Evolutionary conservation across 2,888 invertebrate species (phyloP).

Genomic region (Drosophila infuscata): DNA sequence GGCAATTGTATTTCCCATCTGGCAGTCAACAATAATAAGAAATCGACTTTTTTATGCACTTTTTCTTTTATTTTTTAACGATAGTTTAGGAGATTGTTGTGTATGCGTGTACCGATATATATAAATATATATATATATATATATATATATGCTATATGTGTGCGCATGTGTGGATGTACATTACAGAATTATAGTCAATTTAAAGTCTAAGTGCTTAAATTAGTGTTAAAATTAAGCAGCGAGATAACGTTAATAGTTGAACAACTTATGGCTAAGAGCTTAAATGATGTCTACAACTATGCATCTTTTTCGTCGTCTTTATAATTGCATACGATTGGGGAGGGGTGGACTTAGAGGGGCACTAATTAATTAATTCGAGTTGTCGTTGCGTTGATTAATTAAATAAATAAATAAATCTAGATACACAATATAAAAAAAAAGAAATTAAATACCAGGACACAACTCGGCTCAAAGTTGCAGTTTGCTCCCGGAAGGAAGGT

Average conservation of each 20-base stretch:
- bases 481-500: neutral
- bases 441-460: neutral
- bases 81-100: slow-evolving; percentile 22
- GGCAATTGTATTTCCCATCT: neutral
- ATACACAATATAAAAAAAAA: slow-evolving; percentile 26
- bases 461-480: slow-evolving; percentile 1
- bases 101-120: neutral
- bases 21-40: neutral
- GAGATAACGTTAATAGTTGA: slow-evolving; percentile 61
- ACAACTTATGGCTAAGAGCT: slow-evolving; percentile 39
- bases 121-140: neutral
- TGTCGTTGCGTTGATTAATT: slow-evolving; percentile 35
- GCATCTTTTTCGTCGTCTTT: neutral
- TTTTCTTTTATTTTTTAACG: slow-evolving; percentile 9
- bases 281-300: slow-evolving; percentile 10
- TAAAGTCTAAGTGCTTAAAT: slow-evolving; percentile 8
- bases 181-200: neutral
- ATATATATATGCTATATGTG: neutral
- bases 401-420: slow-evolving; percentile 60
- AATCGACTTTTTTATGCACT: neutral
- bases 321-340: neutral
- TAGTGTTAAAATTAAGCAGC: slow-evolving; percentile 46
- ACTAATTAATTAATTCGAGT: slow-evolving; percentile 33
- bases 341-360: neutral
- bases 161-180: neutral